Conservation (phyloP, 2,113 vertebrate genomes). For the Physeter macrocephalus region DNA sequence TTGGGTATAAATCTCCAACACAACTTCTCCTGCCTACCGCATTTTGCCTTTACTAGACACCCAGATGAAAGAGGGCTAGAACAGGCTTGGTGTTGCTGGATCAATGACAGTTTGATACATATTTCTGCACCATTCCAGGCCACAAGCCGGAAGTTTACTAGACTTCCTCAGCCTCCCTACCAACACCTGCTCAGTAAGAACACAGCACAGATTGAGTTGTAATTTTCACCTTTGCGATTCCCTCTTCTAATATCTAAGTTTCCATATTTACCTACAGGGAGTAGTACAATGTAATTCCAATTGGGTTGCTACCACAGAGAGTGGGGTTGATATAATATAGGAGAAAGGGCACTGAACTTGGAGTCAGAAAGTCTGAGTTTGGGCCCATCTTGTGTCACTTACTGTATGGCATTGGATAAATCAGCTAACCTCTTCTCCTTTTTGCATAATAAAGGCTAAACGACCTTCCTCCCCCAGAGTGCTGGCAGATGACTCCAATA, state of each 20-base stretch:
- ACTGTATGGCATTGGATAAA: neutral
- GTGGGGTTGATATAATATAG: neutral
- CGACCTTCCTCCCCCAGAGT: neutral
- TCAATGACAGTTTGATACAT: neutral
- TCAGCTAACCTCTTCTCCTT: neutral
- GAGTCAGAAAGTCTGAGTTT: neutral
- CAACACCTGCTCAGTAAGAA: slow-evolving; percentile 15
- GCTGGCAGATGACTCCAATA: neutral
- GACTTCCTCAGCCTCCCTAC: neutral
- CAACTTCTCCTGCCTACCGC: neutral
- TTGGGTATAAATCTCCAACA: neutral
- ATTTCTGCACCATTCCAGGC: neutral
- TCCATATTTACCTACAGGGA: neutral
- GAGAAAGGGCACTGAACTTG: neutral
- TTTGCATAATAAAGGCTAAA: neutral
- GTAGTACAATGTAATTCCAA: neutral
- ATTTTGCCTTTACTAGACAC: neutral
- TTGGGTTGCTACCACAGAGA: neutral
- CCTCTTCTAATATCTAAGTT: slow-evolving; percentile 17
- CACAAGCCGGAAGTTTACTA: neutral
- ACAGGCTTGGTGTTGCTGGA: neutral
- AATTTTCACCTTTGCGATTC: neutral
- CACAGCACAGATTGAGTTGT: neutral
- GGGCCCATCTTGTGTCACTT: neutral
- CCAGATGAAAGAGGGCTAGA: neutral